A percentile compares a stretch with the other conserved stretches of the same genome.
These are phyloP conservation scores for Julus scanicus DNA, from an alignment of 2,888 invertebrate genomes.

Conservation along the genomic window DNA sequence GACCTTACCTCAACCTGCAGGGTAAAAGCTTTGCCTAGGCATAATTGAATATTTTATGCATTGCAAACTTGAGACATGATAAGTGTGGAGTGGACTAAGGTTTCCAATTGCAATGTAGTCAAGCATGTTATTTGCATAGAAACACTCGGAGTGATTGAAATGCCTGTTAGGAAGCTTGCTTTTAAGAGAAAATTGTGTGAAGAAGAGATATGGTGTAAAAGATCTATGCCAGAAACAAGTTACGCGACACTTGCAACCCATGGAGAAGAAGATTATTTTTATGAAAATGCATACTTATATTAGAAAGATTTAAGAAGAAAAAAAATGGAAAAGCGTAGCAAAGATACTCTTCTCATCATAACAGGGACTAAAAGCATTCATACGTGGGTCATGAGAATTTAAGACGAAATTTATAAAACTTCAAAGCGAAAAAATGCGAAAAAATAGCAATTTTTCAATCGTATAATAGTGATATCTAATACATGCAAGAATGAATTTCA, in stretches of 20 bases:
- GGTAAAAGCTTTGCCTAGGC: conserved; percentile 38
- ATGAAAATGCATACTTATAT: conserved; percentile 1
- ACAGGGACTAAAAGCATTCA: conserved; percentile 21
- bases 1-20: conserved; percentile 44
- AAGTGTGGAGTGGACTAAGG: conserved; percentile 22
- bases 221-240: conserved; percentile 43
- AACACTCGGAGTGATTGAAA: conserved; percentile 48
- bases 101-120: conserved; percentile 13
- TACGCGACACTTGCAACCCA: conserved; percentile 43
- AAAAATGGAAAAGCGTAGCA: neutral
- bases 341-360: conserved; percentile 34
- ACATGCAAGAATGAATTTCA: neutral
- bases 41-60: conserved; percentile 52
- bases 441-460: conserved; percentile 31
- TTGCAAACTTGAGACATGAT: conserved; percentile 45
- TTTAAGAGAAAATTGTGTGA: conserved; percentile 39
- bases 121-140: conserved; percentile 50
- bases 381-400: conserved; percentile 7
- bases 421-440: neutral
- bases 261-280: conserved; percentile 36
- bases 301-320: neutral
- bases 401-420: conserved; percentile 34
- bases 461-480: conserved; percentile 23
- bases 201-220: conserved; percentile 43
- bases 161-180: neutral